phyloP scores from a whole-genome alignment of 2,888 invertebrate genomes.

The Spialia ferax region DNA sequence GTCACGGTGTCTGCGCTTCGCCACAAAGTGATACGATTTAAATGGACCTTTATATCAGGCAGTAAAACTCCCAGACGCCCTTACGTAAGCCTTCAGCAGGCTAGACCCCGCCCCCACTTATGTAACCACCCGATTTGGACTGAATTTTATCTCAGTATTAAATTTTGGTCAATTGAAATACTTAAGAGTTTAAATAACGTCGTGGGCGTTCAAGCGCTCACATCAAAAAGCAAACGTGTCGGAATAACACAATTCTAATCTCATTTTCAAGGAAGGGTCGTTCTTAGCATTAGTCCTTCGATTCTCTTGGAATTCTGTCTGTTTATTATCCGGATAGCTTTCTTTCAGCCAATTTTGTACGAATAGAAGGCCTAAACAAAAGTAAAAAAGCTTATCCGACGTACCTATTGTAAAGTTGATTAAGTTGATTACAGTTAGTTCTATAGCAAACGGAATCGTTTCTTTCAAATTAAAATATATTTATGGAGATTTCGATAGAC shows the following conservation, averaged over 20 bases:
- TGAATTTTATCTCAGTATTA: conserved; percentile 48
- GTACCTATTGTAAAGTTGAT: too few relatives aligned
- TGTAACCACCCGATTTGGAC: conserved; percentile 72
- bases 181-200: conserved; percentile 11
- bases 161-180: conserved; percentile 44
- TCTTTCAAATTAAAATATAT: background rate
- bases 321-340: background rate
- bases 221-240: background rate
- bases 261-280: background rate
- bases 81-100: conserved; percentile 76
- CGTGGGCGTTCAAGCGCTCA: background rate
- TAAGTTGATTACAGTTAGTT: too few relatives aligned
- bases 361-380: background rate
- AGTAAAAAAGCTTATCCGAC: too few relatives aligned
- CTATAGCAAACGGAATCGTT: too few relatives aligned
- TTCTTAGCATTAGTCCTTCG: background rate
- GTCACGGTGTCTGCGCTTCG: conserved; percentile 20
- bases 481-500: background rate
- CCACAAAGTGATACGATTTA: conserved; percentile 51
- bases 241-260: background rate
- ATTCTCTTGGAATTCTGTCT: background rate
- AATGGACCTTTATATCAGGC: conserved; percentile 48
- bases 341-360: background rate
- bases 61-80: conserved; percentile 62
- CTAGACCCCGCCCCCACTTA: conserved; percentile 73